Conservation (phyloP, 2,888 invertebrate species). For the Aporophyla lueneburgensis region DNA sequence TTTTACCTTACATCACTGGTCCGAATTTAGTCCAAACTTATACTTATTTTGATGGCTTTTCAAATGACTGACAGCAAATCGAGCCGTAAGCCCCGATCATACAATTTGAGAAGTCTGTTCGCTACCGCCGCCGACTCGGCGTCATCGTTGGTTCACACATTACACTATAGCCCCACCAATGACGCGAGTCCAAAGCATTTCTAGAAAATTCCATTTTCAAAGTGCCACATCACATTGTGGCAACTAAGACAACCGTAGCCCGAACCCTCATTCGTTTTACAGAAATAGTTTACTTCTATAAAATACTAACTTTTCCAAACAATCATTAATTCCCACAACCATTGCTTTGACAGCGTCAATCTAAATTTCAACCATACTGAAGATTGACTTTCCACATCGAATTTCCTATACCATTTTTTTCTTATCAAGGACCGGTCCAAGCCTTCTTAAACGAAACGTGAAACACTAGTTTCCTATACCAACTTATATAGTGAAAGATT, state of each 20-base stretch:
- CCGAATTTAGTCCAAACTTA: conserved; percentile 65
- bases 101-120: conserved; percentile 73
- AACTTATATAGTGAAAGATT: conserved; percentile 45
- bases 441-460: conserved; percentile 41
- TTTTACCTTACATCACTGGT: conserved; percentile 63
- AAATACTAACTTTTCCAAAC: conserved; percentile 36
- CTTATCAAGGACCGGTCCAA: conserved; percentile 35
- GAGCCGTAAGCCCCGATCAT: conserved; percentile 77
- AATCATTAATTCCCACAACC: conserved; percentile 45
- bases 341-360: conserved; percentile 40
- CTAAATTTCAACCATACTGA: conserved; percentile 41
- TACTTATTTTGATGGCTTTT: conserved; percentile 70
- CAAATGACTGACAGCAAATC: conserved; percentile 68
- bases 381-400: conserved; percentile 47
- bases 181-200: conserved; percentile 43
- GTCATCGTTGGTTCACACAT: conserved; percentile 60
- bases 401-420: conserved; percentile 44
- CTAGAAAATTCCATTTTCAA: conserved; percentile 55
- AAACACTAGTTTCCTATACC: conserved; percentile 60
- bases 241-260: conserved; percentile 43
- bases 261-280: conserved; percentile 25
- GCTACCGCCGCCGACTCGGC: conserved; percentile 46
- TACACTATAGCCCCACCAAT: conserved; percentile 45
- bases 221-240: conserved; percentile 38
- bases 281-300: conserved; percentile 58